phyloP scores from a whole-genome alignment of 2,113 vertebrate genomes.

The Ameiurus melas region DNA sequence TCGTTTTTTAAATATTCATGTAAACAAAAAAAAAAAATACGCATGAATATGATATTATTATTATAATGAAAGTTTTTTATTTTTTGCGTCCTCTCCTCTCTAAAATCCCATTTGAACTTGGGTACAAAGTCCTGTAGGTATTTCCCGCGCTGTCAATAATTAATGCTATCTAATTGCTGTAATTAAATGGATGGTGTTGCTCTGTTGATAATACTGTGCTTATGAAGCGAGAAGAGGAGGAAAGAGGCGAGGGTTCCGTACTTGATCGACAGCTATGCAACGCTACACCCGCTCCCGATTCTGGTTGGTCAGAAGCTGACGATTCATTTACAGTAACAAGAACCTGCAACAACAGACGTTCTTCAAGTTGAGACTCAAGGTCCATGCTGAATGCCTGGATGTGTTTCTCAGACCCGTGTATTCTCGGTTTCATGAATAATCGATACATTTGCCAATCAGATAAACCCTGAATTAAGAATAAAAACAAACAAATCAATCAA shows the following conservation, averaged over 20 bases:
- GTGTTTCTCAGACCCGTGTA: background rate
- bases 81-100: conserved; percentile 1
- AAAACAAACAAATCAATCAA: background rate
- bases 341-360: background rate
- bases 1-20: conserved; percentile 39
- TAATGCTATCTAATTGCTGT: conserved; percentile 34
- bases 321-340: background rate
- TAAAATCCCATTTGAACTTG: conserved; percentile 41
- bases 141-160: conserved; percentile 12
- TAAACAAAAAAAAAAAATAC: conserved; percentile 40
- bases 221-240: background rate
- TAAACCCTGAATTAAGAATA: background rate
- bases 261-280: background rate
- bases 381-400: background rate
- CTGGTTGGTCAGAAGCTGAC: background rate
- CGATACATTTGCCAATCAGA: background rate
- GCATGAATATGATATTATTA: conserved; percentile 46
- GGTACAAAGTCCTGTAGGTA: conserved; percentile 35
- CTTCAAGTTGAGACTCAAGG: too few species aligned
- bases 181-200: conserved; percentile 28
- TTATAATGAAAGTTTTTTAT: conserved; percentile 1
- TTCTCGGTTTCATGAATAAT: background rate
- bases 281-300: background rate
- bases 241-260: background rate
- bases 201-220: conserved; percentile 25